These are phyloP conservation scores for Xiphorhynchus elegans DNA, from an alignment of 2,113 vertebrate genomes.

Conservation along the genomic window DNA sequence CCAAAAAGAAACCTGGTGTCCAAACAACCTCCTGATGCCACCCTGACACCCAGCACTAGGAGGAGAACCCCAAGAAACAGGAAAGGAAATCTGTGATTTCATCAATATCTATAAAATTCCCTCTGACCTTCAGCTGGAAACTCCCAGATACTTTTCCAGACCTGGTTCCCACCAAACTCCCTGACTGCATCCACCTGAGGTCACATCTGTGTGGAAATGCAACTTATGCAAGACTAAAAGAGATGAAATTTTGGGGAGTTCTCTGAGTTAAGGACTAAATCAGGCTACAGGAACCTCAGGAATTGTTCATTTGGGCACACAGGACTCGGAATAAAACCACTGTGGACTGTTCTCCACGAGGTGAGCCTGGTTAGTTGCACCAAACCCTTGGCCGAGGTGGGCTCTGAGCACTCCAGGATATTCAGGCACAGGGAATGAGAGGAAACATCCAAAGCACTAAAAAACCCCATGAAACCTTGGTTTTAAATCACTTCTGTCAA, in stretches of 20 bases:
- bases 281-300: background rate
- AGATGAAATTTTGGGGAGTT: background rate
- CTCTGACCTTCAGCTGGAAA: background rate
- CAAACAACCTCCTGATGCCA: background rate
- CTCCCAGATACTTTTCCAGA: background rate
- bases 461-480: background rate
- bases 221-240: background rate
- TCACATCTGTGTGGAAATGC: accelerated
- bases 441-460: background rate
- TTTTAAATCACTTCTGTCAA: background rate
- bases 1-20: background rate
- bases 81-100: background rate
- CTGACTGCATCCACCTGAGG: background rate
- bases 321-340: background rate
- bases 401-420: background rate
- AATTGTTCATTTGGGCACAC: background rate
- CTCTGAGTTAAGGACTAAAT: background rate
- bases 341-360: accelerated
- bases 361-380: background rate
- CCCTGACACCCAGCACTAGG: background rate
- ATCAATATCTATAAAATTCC: background rate
- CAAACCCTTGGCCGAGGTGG: background rate
- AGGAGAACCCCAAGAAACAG: background rate
- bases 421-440: background rate
- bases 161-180: background rate